A percentile compares a stretch with the other conserved stretches of the same genome.
These are phyloP conservation scores for Propithecus perrieri DNA, from an alignment of 2,797 vertebrate species.

Conservation along the genomic window DNA sequence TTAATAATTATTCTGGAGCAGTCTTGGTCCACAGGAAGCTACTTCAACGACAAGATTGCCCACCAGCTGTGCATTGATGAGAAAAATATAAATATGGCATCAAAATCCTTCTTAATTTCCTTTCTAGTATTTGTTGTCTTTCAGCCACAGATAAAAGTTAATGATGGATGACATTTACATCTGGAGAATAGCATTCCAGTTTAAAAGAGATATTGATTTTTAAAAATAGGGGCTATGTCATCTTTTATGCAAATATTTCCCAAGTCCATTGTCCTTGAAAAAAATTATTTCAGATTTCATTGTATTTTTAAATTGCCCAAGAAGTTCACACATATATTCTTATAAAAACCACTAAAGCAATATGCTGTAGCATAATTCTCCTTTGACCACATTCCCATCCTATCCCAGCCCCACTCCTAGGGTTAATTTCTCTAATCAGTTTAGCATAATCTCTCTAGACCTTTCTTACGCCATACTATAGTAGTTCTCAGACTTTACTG, in stretches of 20 bases:
- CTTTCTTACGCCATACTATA: background rate
- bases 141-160: background rate
- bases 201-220: background rate
- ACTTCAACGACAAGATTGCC: background rate
- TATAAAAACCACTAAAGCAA: background rate
- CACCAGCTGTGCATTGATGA: background rate
- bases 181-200: background rate
- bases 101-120: background rate
- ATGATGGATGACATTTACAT: background rate
- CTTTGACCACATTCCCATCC: background rate
- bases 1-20: background rate
- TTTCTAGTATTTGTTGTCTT: constrained; percentile 2
- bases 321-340: background rate
- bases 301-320: background rate
- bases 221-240: background rate
- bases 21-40: background rate
- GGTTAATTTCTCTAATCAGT: background rate
- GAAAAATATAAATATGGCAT: background rate
- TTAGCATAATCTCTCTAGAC: background rate
- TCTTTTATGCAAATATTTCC: constrained; percentile 2
- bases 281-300: constrained; percentile 20
- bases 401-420: background rate
- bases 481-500: background rate
- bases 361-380: background rate
- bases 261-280: background rate